Base-by-base conservation (phyloP, 1,140 invertebrate species). In the Ceratina calcarata region DNA sequence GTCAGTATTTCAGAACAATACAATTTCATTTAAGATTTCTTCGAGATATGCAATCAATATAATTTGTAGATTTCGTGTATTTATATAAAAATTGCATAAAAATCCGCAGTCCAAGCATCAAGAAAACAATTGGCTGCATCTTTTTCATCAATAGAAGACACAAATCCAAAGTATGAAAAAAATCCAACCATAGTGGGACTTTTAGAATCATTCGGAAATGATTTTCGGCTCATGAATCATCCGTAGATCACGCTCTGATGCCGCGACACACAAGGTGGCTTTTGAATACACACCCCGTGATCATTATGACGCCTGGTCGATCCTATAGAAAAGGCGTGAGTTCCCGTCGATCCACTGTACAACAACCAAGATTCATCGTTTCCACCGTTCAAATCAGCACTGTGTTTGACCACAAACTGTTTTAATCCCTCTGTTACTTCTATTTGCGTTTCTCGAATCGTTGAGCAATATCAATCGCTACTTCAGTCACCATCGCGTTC, bases 381-480 rank as follows among this genome's bases (percentile, higher is more conserved):
- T 83, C 86, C 74, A 75, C 78, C 67, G 78, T 87, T 87, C 83
- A 81, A 49, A 20, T 12, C 15, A 69, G 77, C 83, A 83, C 86
- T 87, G 76, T 87, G 83, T 87, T 87, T 87, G 83, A 87, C 86
- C 86, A 87, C 86, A 87, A 87, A 87, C 86, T 84, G 86, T 87
- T 87, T 87, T 87, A 87, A 87, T 87, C 86, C 86, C 80, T 77
- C 86, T 87, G 83, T 87, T 87, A 87, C 86, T 87, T 51, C 79
- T 87, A 87, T 87, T 87, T 87, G 82, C 78, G 80, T 83, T 87
- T 24, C 81, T 80, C 86, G 79, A 81, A 83, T 87, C 86, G 77
- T 85, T 74, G 80, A 74, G 65, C 82, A 78, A 84, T 87, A 73
- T 65, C 68, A 66, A 57, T 51, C 16, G 66, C 53, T 67, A 45